Base-by-base conservation (phyloP, 2,113 vertebrate genomes). In the Hipposideros armiger region DNA sequence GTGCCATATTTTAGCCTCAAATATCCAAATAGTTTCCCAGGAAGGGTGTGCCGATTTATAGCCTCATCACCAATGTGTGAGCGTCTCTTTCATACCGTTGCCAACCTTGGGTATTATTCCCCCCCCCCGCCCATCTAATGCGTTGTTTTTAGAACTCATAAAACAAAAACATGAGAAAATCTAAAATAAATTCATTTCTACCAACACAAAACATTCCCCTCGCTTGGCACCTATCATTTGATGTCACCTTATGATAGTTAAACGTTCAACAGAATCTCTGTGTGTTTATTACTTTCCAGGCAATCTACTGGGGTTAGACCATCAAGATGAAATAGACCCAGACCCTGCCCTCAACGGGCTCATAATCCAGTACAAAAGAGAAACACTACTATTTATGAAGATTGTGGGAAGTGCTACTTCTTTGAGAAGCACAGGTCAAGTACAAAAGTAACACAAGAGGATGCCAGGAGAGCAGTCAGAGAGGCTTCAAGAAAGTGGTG, bases 151-250 rank as follows among this genome's bases (percentile, higher is more conserved):
- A 58, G 28, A 93, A 82, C 77, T 83, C 45, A 54, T 24, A 94
- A 90, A 89, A 89, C 56, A 77, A 92, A 91, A 50, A 47, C 56
- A 74, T 30, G 52, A 81, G 36, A 82, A 93, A 81, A 88, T 89
- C 66, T 72, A 91, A 69, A 95, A 66, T 64, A 81, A 69, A 54
- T 60, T 87, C 42, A 87, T 47, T 91, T 87, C 72, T 83, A 88
- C 30, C 60, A 76, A 54, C 14, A 67, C 45, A 50, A 88, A 86
- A 56, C 56, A 67, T 32, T 15, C 30, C 58, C 36, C 36, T 36
- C 45, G 77, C n/a, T n/a, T 70, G 42, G 28, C 45, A 67, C 9
- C 45, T 87, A 83, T 54, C 11, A 11, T 89, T 36, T 62, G 80
- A 36, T 85, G 19, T 87, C 11, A 32, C 30, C 22, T 93, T 90